Percentiles rank a stretch among this genome's conserved stretches.
Conservation (phyloP, 2,113 vertebrate species). For the Scopus umbretta region DNA sequence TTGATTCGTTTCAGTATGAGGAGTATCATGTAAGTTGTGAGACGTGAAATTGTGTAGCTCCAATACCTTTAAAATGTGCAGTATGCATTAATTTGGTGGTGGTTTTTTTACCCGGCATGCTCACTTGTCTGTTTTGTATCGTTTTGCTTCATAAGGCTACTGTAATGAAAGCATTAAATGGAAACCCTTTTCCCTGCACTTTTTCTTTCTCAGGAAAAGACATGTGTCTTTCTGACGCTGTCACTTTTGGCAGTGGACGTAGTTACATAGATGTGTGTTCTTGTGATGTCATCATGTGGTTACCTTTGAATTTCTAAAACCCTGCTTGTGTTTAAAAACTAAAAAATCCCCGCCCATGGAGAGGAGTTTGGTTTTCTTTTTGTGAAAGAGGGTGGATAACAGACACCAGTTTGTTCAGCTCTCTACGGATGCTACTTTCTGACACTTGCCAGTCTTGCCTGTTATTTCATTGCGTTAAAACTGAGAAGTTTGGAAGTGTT, state of each 20-base stretch:
- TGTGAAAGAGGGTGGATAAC: not conserved
- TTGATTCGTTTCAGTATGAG: conserved; percentile 41
- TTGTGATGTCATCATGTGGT: not conserved
- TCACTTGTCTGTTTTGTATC: not conserved
- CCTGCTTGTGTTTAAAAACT: not conserved
- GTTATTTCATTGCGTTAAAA: not conserved
- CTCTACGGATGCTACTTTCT: not conserved
- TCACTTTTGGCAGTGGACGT: not conserved
- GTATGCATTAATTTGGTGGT: not conserved
- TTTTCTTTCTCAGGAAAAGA: not conserved
- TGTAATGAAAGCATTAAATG: conserved; percentile 14
- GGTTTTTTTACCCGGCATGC: conserved; percentile 7
- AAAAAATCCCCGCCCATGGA: not conserved
- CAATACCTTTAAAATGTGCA: not conserved
- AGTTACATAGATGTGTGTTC: not conserved
- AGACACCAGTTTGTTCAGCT: not conserved
- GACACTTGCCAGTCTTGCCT: not conserved
- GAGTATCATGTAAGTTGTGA: conserved; percentile 15
- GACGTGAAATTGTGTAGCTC: not conserved
- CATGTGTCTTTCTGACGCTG: not conserved
- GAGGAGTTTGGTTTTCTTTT: not conserved
- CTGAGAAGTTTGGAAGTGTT: not conserved
- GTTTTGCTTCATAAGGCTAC: not conserved
- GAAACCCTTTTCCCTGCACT: not conserved
- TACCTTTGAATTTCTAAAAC: not conserved